A percentile compares a stretch with the other conserved stretches of the same genome.
phyloP scores from a whole-genome alignment of 2,888 invertebrate genomes.

The Invenusta paracnida region DNA sequence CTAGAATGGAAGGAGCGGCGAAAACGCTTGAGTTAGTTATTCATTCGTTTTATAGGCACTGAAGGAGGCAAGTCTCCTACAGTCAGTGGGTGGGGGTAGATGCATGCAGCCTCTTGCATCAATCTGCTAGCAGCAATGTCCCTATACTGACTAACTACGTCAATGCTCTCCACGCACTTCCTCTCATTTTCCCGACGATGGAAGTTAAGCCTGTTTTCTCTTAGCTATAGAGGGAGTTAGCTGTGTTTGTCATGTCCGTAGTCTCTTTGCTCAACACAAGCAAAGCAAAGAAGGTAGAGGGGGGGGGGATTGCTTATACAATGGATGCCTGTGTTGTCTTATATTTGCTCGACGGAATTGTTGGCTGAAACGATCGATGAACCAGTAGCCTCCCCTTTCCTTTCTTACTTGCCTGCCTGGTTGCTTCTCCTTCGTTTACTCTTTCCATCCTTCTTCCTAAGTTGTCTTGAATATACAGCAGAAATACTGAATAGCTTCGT shows the following conservation, averaged over 20 bases:
- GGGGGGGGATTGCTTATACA: no score
- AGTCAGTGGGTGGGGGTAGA: background rate
- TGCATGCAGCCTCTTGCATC: background rate
- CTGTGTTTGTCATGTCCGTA: no score
- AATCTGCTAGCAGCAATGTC: background rate
- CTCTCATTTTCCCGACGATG: background rate
- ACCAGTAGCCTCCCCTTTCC: background rate
- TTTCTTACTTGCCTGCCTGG: background rate
- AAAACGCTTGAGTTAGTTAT: background rate
- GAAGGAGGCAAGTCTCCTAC: no score
- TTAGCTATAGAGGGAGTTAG: no score
- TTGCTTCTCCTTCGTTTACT: background rate
- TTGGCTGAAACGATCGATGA: slow-evolving; percentile 8
- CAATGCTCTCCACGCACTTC: slow-evolving; percentile 18
- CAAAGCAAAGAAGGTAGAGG: no score
- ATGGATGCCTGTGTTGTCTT: background rate
- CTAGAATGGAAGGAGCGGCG: background rate
- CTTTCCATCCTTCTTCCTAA: background rate
- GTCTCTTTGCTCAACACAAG: background rate
- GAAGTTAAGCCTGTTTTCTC: background rate
- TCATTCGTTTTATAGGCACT: background rate
- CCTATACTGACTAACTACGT: slow-evolving; percentile 6
- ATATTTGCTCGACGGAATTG: background rate
- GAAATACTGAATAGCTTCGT: background rate
- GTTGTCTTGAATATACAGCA: background rate